Evolutionary conservation across 2,797 vertebrate species (phyloP).

Genomic region (Esox masquinongy): DNA sequence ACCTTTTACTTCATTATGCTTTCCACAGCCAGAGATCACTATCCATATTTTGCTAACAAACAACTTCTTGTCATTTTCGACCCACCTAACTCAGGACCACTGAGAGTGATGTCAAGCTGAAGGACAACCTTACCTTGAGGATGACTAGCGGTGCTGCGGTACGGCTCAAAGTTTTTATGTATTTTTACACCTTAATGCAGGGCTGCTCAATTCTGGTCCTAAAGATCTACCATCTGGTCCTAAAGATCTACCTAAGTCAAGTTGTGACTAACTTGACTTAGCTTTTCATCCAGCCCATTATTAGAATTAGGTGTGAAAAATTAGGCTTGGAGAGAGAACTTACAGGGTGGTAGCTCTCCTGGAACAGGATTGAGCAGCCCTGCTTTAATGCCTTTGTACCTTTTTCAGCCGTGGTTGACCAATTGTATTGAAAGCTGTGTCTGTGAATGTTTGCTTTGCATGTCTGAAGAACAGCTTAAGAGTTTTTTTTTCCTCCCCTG

Average conservation of each 20-base stretch:
- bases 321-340: no score
- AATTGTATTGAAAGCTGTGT: background rate
- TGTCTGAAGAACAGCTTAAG: conserved; percentile 47
- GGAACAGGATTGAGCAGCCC: no score
- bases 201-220: no score
- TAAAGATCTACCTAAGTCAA: no score
- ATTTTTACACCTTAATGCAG: no score
- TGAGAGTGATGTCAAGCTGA: conserved; percentile 78
- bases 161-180: conserved; percentile 25
- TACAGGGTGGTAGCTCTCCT: no score
- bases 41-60: background rate
- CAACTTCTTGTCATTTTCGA: background rate
- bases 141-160: conserved; percentile 76
- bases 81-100: conserved; percentile 64
- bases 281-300: no score
- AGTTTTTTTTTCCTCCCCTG: conserved; percentile 17
- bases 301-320: no score
- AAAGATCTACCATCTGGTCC: no score
- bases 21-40: background rate
- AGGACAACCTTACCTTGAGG: conserved; percentile 73
- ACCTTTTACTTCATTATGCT: background rate
- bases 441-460: conserved; percentile 10
- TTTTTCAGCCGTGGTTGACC: background rate
- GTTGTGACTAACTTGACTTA: no score
- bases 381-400: no score